A percentile compares a stretch with the other conserved stretches of the same genome.
Evolutionary conservation across 2,888 invertebrate species (phyloP).

Genomic region (Drosophila villosipedis): DNA sequence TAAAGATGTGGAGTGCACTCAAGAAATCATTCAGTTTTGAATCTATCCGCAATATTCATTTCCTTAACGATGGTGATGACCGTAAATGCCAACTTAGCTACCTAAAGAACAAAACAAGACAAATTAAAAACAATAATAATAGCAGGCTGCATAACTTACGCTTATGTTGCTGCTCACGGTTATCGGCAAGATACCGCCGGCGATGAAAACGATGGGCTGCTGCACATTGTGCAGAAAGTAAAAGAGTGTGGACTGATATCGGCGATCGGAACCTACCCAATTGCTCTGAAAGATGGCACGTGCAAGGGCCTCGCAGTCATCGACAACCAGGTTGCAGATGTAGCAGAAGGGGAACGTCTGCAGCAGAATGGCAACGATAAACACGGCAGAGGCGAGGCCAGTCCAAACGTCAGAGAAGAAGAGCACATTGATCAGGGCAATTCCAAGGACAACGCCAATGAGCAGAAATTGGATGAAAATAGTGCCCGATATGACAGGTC

Average conservation of each 20-base stretch:
- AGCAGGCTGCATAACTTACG: constrained; percentile 46
- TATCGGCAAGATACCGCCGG: constrained; percentile 69
- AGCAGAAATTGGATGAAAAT: constrained; percentile 75
- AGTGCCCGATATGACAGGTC: constrained; percentile 74
- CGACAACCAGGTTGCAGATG: constrained; percentile 69
- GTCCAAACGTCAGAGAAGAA: constrained; percentile 65
- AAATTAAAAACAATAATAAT: too few species aligned
- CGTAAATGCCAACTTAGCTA: constrained; percentile 73
- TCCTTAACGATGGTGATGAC: constrained; percentile 38
- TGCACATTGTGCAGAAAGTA: constrained; percentile 61
- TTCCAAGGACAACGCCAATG: constrained; percentile 65
- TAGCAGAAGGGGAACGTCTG: constrained; percentile 78
- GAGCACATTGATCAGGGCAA: constrained; percentile 67
- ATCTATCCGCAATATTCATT: constrained; percentile 44
- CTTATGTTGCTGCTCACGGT: constrained; percentile 68
- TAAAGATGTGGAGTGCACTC: too few species aligned
- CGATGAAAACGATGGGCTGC: not conserved
- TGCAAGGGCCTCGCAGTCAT: constrained; percentile 66
- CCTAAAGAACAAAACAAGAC: constrained; percentile 20
- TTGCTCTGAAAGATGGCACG: constrained; percentile 74
- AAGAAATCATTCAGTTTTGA: constrained; percentile 47
- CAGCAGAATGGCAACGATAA: constrained; percentile 56
- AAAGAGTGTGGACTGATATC: constrained; percentile 61
- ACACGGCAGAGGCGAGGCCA: constrained; percentile 62
- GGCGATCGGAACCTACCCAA: constrained; percentile 54